Evolutionary conservation across 2,888 invertebrate genomes (phyloP).

Genomic region (Clepsis dumicolana): DNA sequence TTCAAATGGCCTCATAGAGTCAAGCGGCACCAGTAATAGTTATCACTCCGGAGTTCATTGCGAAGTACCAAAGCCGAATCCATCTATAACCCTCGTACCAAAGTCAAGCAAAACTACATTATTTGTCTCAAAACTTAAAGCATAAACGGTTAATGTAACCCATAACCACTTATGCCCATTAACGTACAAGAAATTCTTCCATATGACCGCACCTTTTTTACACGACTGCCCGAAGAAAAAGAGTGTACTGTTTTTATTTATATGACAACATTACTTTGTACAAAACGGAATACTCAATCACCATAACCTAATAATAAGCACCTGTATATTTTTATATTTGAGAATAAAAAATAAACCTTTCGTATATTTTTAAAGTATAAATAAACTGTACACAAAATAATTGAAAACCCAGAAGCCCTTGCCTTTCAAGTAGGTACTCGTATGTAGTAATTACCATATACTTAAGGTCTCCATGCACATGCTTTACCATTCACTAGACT

Average conservation of each 20-base stretch:
- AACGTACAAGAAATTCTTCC: background rate
- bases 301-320: constrained; percentile 18
- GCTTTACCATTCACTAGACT: constrained; percentile 18
- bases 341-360: background rate
- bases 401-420: constrained; percentile 12
- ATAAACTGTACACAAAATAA: constrained; percentile 10
- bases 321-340: background rate
- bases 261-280: constrained; percentile 10
- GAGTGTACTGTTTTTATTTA: background rate
- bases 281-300: constrained; percentile 12
- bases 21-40: constrained; percentile 54
- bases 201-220: background rate
- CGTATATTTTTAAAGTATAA: background rate
- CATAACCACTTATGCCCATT: constrained; percentile 16
- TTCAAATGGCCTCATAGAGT: constrained; percentile 53
- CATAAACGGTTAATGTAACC: constrained; percentile 24
- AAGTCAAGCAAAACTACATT: constrained; percentile 61
- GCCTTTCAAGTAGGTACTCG: constrained; percentile 1
- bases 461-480: constrained; percentile 32
- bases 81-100: constrained; percentile 55
- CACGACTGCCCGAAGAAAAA: too few relatives aligned
- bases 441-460: background rate
- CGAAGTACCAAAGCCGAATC: constrained; percentile 59
- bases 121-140: constrained; percentile 19
- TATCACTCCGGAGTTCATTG: constrained; percentile 59